Conservation (phyloP, 2,888 invertebrate species). For the Apamea crenata region DNA sequence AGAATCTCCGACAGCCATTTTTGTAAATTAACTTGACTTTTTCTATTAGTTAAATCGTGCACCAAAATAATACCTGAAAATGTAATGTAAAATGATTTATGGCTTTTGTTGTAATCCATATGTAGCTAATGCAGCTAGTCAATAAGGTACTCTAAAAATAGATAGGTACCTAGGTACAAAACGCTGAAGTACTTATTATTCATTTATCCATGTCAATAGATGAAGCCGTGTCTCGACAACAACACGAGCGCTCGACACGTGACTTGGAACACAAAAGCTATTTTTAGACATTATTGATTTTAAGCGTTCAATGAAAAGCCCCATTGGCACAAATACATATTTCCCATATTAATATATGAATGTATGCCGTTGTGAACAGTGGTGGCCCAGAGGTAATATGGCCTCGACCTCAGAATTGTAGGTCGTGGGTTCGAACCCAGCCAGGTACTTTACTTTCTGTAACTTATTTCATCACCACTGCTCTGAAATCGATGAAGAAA, state of each 20-base stretch:
- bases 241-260: slow-evolving; percentile 26
- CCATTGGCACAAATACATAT: slow-evolving; percentile 3
- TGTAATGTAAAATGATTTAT: background rate
- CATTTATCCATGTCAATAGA: slow-evolving; percentile 5
- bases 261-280: slow-evolving; percentile 35
- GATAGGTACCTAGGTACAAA: background rate
- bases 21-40: slow-evolving; percentile 97
- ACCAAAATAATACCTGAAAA: slow-evolving; percentile 96
- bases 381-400: background rate
- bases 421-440: background rate
- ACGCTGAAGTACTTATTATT: background rate
- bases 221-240: slow-evolving; percentile 23
- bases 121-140: background rate
- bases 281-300: slow-evolving; percentile 38
- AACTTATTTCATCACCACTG: background rate
- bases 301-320: slow-evolving; percentile 2
- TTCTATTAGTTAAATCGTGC: slow-evolving; percentile 98
- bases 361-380: background rate
- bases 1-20: slow-evolving; percentile 98
- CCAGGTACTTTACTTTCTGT: background rate
- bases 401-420: background rate
- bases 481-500: background rate
- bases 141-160: background rate
- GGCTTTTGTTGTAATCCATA: background rate
- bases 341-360: background rate